phyloP scores from a whole-genome alignment of 2,888 invertebrate species.

The Agonopterix heracliana region DNA sequence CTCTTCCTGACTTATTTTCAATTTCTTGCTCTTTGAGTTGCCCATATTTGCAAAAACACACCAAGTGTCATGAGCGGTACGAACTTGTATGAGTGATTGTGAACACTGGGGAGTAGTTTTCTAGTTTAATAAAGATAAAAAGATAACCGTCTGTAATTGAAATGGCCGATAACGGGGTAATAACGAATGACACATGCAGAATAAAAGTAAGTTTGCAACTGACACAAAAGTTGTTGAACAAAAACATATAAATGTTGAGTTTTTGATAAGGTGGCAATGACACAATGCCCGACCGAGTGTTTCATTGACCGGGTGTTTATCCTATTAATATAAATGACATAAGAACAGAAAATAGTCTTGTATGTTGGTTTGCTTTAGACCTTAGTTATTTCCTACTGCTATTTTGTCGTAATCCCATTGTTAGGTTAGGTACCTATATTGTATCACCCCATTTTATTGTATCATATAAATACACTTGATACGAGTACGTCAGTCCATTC shows the following conservation, averaged over 20 bases:
- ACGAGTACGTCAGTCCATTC: too few relatives aligned
- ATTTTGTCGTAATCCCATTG: too few relatives aligned
- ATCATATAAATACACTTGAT: too few relatives aligned
- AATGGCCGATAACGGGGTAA: conserved; percentile 28
- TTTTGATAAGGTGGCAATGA: conserved; percentile 63
- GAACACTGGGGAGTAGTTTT: background rate
- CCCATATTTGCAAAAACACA: conserved; percentile 47
- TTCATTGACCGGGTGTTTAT: conserved; percentile 42
- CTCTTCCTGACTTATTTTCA: conserved; percentile 55
- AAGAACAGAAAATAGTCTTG: too few relatives aligned
- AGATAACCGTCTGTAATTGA: conserved; percentile 14
- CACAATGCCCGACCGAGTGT: conserved; percentile 52
- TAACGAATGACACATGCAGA: conserved; percentile 39
- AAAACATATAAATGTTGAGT: conserved; percentile 46
- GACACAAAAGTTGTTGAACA: conserved; percentile 43
- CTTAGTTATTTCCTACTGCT: too few relatives aligned
- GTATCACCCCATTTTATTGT: too few relatives aligned
- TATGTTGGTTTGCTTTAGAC: too few relatives aligned
- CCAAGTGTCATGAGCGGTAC: background rate
- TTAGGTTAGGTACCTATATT: too few relatives aligned
- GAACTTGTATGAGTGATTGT: conserved; percentile 15
- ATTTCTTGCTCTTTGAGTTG: conserved; percentile 61
- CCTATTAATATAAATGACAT: too few relatives aligned
- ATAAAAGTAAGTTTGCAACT: conserved; percentile 57
- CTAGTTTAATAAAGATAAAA: conserved; percentile 5